Percentiles rank a stretch among this genome's conserved stretches.
Evolutionary conservation across 2,888 invertebrate species (phyloP).

Genomic region (Seira musarum): DNA sequence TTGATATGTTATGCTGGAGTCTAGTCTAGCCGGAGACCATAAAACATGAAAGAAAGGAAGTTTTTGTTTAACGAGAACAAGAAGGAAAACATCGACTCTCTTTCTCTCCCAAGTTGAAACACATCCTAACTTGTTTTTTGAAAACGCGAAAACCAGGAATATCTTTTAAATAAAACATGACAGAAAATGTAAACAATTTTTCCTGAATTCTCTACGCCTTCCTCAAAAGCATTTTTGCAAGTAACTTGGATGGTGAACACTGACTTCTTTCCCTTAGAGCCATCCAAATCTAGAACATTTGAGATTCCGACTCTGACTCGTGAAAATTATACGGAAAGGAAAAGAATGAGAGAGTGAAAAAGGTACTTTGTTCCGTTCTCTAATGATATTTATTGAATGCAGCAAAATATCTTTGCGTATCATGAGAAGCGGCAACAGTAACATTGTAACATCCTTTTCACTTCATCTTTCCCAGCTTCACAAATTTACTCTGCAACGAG

Average conservation of each 20-base stretch:
- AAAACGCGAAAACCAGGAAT: not conserved
- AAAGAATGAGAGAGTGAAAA: not conserved
- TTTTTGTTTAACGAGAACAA: not conserved
- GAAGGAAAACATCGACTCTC: constrained; percentile 13
- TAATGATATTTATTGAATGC: not conserved
- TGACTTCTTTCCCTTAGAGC: not conserved
- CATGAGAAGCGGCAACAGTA: not conserved
- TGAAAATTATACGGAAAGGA: not conserved
- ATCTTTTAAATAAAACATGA: not conserved
- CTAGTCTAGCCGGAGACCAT: not conserved
- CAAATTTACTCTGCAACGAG: not conserved
- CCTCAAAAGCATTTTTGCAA: too few relatives aligned
- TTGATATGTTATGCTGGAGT: not conserved
- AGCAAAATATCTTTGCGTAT: not conserved
- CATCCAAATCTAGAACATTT: too few relatives aligned
- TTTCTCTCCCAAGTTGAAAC: constrained; percentile 18
- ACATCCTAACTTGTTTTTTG: not conserved
- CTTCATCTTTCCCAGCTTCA: not conserved
- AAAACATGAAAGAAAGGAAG: constrained; percentile 31
- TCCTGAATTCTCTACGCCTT: too few relatives aligned
- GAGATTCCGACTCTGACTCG: too few relatives aligned
- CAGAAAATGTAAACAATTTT: not conserved
- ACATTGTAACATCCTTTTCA: not conserved
- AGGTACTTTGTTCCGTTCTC: not conserved
- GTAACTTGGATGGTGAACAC: too few relatives aligned